Percentiles rank a stretch among this genome's conserved stretches.
Evolutionary conservation across 1,140 invertebrate genomes (phyloP).

Genomic region (Thaumatotibia leucotreta): DNA sequence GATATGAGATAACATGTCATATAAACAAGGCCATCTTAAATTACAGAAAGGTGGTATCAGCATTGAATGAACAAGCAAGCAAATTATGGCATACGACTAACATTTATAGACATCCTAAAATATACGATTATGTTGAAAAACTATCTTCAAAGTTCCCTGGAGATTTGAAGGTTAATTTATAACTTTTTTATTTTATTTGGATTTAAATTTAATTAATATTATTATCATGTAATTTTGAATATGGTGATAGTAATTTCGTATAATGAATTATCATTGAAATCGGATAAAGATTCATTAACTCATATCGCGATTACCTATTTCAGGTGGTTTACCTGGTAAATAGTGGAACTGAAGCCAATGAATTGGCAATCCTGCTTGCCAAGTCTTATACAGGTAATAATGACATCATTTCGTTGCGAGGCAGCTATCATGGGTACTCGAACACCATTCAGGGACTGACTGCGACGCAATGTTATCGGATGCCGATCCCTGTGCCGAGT

Average conservation of each 20-base stretch:
- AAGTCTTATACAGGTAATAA: constrained; percentile 89
- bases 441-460: constrained; percentile 90
- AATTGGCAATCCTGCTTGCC: constrained; percentile 93
- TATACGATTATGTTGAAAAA: constrained; percentile 94
- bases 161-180: constrained; percentile 92
- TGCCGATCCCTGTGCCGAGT: constrained; percentile 83
- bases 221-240: too few species aligned
- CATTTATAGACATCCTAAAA: constrained; percentile 92
- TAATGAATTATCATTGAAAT: too few species aligned
- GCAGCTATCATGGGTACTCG: constrained; percentile 94
- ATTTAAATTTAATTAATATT: too few species aligned
- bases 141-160: constrained; percentile 89
- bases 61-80: constrained; percentile 86
- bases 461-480: constrained; percentile 87
- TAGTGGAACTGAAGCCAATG: constrained; percentile 98
- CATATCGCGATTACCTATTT: background rate
- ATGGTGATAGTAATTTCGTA: too few species aligned
- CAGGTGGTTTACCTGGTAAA: constrained; percentile 95
- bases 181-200: too few species aligned
- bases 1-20: background rate
- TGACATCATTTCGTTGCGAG: constrained; percentile 91
- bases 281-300: background rate
- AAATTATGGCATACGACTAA: constrained; percentile 94
- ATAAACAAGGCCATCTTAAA: constrained; percentile 3
- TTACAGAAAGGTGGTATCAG: constrained; percentile 84